Percentiles rank a stretch among this genome's conserved stretches.
Conservation (phyloP, 2,113 vertebrate genomes). For the Mionectes macconnelli region DNA sequence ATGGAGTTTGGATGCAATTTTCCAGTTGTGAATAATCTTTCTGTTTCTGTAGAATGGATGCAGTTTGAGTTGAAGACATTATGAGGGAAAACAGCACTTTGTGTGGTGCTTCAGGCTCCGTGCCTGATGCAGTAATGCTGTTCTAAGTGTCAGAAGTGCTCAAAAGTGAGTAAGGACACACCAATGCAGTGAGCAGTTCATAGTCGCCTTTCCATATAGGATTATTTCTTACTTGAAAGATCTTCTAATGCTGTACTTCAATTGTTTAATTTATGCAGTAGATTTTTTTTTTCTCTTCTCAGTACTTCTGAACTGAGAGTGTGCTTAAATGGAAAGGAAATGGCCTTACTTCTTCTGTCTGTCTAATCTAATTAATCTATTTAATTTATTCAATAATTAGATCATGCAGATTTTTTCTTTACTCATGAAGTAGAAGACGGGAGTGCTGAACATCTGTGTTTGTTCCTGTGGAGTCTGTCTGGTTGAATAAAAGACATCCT, state of each 20-base stretch:
- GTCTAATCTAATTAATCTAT: background rate
- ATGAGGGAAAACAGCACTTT: background rate
- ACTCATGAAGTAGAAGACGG: background rate
- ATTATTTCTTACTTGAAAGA: background rate
- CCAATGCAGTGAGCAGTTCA: background rate
- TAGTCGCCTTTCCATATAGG: background rate
- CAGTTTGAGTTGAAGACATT: background rate
- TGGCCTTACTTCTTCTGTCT: background rate
- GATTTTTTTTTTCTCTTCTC: background rate
- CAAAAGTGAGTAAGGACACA: background rate
- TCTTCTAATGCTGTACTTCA: background rate
- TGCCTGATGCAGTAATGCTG: background rate
- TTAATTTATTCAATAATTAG: background rate
- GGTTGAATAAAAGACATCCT: background rate
- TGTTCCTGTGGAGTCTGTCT: background rate
- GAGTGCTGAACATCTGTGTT: background rate
- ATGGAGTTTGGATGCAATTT: background rate
- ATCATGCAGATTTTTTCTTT: background rate
- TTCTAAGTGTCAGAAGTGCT: background rate
- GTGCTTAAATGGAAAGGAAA: background rate
- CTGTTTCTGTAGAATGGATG: background rate
- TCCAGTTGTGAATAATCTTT: background rate
- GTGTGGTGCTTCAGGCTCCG: fast-evolving
- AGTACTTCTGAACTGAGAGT: background rate
- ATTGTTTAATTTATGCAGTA: background rate